Evolutionary conservation across 2,113 vertebrate genomes (phyloP).

Genomic region (Aegithalos caudatus): DNA sequence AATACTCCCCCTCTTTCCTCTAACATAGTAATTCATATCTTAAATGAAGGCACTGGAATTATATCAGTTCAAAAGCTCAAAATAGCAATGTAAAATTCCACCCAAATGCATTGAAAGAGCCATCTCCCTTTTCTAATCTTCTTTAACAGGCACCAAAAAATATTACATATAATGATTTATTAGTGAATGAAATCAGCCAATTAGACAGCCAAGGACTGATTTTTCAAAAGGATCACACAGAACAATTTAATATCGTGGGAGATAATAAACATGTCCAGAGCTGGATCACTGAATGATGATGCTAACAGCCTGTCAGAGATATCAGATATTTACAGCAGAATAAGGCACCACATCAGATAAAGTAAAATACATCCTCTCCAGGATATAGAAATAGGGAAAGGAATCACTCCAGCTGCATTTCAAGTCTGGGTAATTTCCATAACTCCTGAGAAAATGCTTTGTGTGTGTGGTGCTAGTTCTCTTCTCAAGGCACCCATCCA

Average conservation of each 20-base stretch:
- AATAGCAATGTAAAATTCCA: background rate
- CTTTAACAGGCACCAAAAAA: background rate
- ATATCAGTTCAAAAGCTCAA: background rate
- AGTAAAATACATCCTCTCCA: constrained; percentile 36
- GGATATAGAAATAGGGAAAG: constrained; percentile 1
- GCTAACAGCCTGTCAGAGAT: constrained; percentile 34
- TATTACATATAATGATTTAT: background rate
- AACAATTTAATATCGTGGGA: constrained; percentile 3
- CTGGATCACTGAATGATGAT: background rate
- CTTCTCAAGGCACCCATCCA: background rate
- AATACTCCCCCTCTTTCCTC: background rate
- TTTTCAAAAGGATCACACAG: background rate
- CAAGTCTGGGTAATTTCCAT: background rate
- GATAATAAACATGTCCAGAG: constrained; percentile 20
- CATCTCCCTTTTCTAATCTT: background rate
- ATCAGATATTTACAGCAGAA: constrained; percentile 47
- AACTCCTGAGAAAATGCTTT: background rate
- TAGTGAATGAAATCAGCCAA: background rate
- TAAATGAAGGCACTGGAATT: background rate
- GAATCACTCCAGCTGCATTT: background rate
- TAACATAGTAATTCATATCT: background rate
- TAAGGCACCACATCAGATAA: constrained; percentile 45
- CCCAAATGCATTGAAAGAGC: background rate
- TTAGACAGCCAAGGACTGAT: background rate
- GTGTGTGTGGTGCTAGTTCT: background rate